These are phyloP conservation scores for Podarcis muralis DNA, from an alignment of 2,113 vertebrate genomes.

Conservation along the genomic window DNA sequence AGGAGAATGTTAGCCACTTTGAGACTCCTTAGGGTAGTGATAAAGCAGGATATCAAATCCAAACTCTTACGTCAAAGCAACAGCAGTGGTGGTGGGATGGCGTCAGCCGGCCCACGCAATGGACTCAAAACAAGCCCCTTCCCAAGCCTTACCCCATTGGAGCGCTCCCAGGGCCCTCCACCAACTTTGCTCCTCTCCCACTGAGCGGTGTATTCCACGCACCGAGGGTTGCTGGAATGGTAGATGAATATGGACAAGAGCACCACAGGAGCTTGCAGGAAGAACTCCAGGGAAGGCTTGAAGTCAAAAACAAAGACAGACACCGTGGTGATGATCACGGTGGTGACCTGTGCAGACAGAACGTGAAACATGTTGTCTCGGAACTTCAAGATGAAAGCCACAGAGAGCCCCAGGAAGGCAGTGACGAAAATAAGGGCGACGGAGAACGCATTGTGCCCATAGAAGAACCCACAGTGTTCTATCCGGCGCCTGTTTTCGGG, in stretches of 20 bases:
- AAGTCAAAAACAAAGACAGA: constrained; percentile 94
- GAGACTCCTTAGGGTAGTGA: no score
- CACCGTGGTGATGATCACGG: constrained; percentile 88
- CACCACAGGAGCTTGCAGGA: constrained; percentile 92
- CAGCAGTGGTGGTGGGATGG: neutral
- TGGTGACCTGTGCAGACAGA: constrained; percentile 92
- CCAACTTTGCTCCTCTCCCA: constrained; percentile 84
- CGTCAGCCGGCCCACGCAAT: neutral
- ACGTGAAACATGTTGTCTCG: constrained; percentile 99
- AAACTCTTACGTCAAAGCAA: neutral
- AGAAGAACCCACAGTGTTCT: constrained; percentile 87
- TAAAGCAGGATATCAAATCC: no score
- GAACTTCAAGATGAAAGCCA: constrained; percentile 98
- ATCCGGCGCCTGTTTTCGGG: constrained; percentile 81
- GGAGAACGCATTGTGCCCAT: constrained; percentile 93
- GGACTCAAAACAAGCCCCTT: neutral
- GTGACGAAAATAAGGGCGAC: constrained; percentile 90
- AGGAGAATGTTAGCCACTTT: no score
- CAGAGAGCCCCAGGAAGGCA: constrained; percentile 90
- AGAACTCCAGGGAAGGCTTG: constrained; percentile 90
- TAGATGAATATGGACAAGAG: constrained; percentile 97
- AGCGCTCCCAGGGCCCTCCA: constrained; percentile 86
- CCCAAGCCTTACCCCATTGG: constrained; percentile 87
- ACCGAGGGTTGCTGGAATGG: constrained; percentile 81
- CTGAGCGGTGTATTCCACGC: constrained; percentile 76